Evolutionary conservation across 2,888 invertebrate genomes (phyloP).

Genomic region (Kryphioiulus occultus): DNA sequence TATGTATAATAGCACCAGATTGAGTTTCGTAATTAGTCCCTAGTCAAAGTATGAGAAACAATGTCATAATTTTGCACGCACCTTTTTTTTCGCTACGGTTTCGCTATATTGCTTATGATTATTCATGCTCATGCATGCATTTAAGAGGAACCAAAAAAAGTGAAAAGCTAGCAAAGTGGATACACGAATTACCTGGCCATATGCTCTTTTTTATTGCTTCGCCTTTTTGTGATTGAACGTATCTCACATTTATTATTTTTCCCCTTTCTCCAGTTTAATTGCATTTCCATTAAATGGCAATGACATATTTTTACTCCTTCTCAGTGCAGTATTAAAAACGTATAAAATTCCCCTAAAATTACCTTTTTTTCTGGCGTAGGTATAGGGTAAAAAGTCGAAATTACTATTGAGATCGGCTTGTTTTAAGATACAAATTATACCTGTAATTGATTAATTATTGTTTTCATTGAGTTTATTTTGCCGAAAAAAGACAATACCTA

Average conservation of each 20-base stretch:
- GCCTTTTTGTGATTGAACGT: slow-evolving; percentile 8
- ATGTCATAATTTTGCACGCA: slow-evolving; percentile 50
- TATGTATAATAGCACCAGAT: slow-evolving; percentile 46
- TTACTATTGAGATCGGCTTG: background rate
- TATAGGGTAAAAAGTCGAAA: background rate
- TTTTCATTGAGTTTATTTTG: background rate
- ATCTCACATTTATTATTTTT: background rate
- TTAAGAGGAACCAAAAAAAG: slow-evolving; percentile 14
- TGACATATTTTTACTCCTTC: slow-evolving; percentile 1
- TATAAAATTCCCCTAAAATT: background rate
- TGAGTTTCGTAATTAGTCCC: slow-evolving; percentile 49
- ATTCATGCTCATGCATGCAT: slow-evolving; percentile 40
- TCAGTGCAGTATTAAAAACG: background rate
- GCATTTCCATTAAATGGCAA: background rate
- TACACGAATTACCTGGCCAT: background rate
- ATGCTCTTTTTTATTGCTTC: background rate
- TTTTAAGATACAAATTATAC: background rate
- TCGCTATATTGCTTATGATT: slow-evolving; percentile 28
- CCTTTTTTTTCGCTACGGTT: slow-evolving; percentile 22
- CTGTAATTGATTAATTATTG: slow-evolving; percentile 3
- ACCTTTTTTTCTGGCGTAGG: background rate
- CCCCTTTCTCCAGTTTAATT: background rate
- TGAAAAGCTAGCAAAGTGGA: background rate
- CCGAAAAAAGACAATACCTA: background rate
- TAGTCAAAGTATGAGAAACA: slow-evolving; percentile 44